Conservation (phyloP, 1,140 invertebrate genomes). For the Acarapis woodi region DNA sequence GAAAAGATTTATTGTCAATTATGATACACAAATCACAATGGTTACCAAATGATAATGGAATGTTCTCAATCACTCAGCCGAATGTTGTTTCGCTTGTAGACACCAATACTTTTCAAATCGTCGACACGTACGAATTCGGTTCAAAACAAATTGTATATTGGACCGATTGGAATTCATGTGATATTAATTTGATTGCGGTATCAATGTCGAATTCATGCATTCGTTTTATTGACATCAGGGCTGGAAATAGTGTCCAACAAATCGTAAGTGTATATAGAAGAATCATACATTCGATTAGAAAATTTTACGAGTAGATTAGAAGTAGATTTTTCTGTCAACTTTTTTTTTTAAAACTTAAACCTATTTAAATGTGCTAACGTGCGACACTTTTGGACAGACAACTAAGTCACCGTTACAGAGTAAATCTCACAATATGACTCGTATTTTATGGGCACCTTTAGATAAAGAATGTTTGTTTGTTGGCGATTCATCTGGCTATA, state of each 20-base stretch:
- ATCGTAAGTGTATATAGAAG: no score
- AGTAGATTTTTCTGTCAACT: no score
- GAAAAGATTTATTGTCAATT: background rate
- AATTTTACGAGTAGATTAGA: no score
- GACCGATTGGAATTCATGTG: conserved; percentile 3
- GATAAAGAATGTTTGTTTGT: conserved; percentile 5
- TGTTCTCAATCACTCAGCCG: background rate
- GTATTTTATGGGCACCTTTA: conserved; percentile 3
- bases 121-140: background rate
- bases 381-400: no score
- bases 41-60: conserved; percentile 3
- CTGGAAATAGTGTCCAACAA: conserved; percentile 2
- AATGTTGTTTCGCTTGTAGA: background rate
- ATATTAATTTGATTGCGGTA: conserved; percentile 1
- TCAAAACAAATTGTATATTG: background rate
- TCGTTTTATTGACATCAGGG: conserved; percentile 4
- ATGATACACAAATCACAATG: conserved; percentile 1
- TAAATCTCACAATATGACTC: conserved; percentile 1
- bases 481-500: conserved; percentile 3
- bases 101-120: conserved; percentile 1
- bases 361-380: no score
- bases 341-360: no score
- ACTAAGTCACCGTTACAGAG: background rate
- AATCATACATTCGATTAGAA: no score
- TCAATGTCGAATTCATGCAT: conserved; percentile 1